Evolutionary conservation across 2,797 vertebrate species (phyloP), one percentile per base, ranked within the genome.

Genomic region (Tragopan temminckii): DNA sequence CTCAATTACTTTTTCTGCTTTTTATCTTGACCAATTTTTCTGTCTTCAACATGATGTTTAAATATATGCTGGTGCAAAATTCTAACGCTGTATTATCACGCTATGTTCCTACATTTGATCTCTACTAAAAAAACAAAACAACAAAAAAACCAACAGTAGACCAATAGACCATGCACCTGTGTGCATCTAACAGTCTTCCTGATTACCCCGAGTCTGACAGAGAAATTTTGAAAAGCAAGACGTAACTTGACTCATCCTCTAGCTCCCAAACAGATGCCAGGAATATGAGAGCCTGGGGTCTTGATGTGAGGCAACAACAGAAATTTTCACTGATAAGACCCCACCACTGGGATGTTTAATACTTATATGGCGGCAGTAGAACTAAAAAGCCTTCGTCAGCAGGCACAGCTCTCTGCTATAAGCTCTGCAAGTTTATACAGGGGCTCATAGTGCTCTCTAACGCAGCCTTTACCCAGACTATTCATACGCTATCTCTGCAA

Each of bases 141-240:
- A 59, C 24, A 5, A 13, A 20, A 25, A 9, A 11, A 50, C 46
- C 29, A 53, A 29, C 63, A 13, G 24, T 57, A 57, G 55, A 57
- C n/a, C 55, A 68, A 7, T 2, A 42, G 7, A 17, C 9, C 9
- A 4, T 57, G 33, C 20, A 40, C 4, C 17, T 35, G 10, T 76
- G 40, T 35, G 25, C 33, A 19, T 13, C 4, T 12, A 72, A 19
- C 27, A 58, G n/a, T 3, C 42, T 84, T 61, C 33, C 55, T 63
- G 29, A 50, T 40, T 81, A 40, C 7, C 7, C 14, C 23, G 0
- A 0, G 10, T 24, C 19, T 13, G 78, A 25, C n/a, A 36, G 13
- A 64, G n/a, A 79, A 80, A 23, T 66, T 78, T 55, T 70, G 66
- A 85, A 80, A 90, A 93, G 12, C 17, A 46, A 33, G 33, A 78